phyloP scores from a whole-genome alignment of 2,113 vertebrate species.

The Nasalis larvatus region DNA sequence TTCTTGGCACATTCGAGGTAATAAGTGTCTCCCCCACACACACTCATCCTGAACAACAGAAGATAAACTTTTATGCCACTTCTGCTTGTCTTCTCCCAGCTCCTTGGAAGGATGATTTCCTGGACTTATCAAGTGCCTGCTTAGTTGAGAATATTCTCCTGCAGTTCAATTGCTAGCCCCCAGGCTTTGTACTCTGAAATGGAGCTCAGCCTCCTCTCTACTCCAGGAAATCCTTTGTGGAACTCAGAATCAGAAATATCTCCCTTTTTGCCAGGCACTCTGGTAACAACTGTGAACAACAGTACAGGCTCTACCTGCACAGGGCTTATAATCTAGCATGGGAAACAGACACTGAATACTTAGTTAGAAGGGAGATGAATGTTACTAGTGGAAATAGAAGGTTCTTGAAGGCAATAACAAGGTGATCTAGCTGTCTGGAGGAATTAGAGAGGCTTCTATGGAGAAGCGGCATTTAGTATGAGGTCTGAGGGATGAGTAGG shows the following conservation, averaged over 20 bases:
- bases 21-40: background rate
- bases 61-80: constrained; percentile 24
- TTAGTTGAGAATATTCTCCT: background rate
- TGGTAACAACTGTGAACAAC: background rate
- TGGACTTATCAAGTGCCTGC: background rate
- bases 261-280: background rate
- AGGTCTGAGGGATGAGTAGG: background rate
- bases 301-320: accelerated
- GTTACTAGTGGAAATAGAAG: background rate
- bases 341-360: background rate
- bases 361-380: background rate
- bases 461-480: background rate
- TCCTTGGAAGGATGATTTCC: background rate
- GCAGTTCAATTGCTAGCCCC: background rate
- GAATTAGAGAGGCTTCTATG: background rate
- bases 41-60: constrained; percentile 20
- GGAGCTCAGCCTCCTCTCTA: background rate
- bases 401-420: background rate
- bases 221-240: background rate
- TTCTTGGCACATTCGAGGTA: background rate
- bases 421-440: background rate
- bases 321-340: background rate
- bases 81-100: background rate
- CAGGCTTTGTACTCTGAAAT: background rate
- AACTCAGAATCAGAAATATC: background rate